phyloP scores from a whole-genome alignment of 2,113 vertebrate genomes.

The Gobius niger region DNA sequence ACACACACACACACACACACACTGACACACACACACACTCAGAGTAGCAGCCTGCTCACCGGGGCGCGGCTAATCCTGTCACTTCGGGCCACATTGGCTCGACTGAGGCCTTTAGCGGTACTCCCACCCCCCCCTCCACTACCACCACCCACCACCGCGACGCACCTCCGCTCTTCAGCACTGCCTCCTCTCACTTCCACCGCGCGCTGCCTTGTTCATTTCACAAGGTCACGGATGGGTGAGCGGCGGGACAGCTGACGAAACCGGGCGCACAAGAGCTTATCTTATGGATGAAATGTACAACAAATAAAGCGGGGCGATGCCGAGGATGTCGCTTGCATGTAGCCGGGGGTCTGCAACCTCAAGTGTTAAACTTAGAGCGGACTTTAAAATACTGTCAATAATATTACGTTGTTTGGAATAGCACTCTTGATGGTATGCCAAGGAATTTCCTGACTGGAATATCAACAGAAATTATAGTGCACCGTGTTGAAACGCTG shows the following conservation, averaged over 20 bases:
- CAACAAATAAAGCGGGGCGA: constrained; percentile 5
- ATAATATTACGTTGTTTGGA: not conserved
- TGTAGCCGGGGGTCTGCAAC: not conserved
- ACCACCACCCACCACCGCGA: constrained; percentile 17
- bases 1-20: constrained; percentile 30
- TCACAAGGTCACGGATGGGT: constrained; percentile 64
- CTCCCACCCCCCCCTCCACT: not conserved
- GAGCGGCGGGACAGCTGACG: constrained; percentile 49
- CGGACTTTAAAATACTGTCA: not conserved
- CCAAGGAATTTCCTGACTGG: not conserved
- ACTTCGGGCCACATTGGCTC: constrained; percentile 72
- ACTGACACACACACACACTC: constrained; percentile 40
- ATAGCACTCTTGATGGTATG: not conserved
- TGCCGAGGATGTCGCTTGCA: constrained; percentile 1
- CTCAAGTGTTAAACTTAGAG: not conserved
- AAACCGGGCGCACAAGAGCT: constrained; percentile 15
- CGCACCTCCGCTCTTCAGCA: constrained; percentile 52
- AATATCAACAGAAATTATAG: not conserved
- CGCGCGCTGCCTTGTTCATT: constrained; percentile 53
- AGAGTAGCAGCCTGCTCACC: constrained; percentile 76
- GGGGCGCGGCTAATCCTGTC: constrained; percentile 81
- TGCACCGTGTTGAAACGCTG: no score
- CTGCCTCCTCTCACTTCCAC: constrained; percentile 41
- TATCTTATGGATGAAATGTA: constrained; percentile 31
- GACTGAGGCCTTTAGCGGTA: constrained; percentile 69